These are phyloP conservation scores for Geodia barretti DNA, from an alignment of 37 sponge, comb jelly and placozoan genomes.

Conservation along the genomic window DNA sequence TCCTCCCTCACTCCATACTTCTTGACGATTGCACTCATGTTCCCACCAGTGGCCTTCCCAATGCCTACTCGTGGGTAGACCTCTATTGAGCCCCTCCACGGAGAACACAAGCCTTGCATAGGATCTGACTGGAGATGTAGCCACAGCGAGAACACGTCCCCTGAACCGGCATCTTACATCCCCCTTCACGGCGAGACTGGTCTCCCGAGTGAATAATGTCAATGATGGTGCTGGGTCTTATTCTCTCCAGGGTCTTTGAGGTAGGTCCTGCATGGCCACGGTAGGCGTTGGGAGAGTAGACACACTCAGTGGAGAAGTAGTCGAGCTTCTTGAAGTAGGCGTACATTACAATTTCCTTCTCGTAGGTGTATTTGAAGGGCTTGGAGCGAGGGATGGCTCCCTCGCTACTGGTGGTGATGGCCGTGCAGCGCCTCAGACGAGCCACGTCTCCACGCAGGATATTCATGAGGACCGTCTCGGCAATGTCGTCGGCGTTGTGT, in stretches of 20 bases:
- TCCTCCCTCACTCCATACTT: constrained; percentile 19
- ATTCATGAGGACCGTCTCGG: constrained; percentile 99
- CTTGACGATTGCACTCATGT: constrained; percentile 42
- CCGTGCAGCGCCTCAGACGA: constrained; percentile 84
- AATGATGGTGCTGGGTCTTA: constrained; percentile 84
- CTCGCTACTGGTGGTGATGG: constrained; percentile 90
- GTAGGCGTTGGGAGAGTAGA: constrained; percentile 99
- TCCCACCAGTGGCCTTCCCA: constrained; percentile 74
- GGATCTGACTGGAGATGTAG: constrained; percentile 93
- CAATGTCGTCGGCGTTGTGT: constrained; percentile 99
- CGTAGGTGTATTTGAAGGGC: constrained; percentile 98
- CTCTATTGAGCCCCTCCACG: constrained; percentile 93
- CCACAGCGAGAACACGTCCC: constrained; percentile 84
- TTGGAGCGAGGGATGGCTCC: constrained; percentile 91
- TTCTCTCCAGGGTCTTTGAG: constrained; percentile 89
- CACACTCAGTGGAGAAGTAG: constrained; percentile 98
- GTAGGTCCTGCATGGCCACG: constrained; percentile 90
- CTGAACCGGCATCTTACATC: constrained; percentile 90
- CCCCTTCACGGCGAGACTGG: constrained; percentile 65
- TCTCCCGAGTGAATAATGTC: constrained; percentile 97
- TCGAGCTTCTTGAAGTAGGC: constrained; percentile 97
- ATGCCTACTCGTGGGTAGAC: constrained; percentile 90
- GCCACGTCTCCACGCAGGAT: constrained; percentile 97
- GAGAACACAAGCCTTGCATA: constrained; percentile 97
- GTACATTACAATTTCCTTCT: constrained; percentile 99